These are phyloP conservation scores for Fregata magnificens DNA, from an alignment of 2,113 vertebrate genomes.

Conservation along the genomic window DNA sequence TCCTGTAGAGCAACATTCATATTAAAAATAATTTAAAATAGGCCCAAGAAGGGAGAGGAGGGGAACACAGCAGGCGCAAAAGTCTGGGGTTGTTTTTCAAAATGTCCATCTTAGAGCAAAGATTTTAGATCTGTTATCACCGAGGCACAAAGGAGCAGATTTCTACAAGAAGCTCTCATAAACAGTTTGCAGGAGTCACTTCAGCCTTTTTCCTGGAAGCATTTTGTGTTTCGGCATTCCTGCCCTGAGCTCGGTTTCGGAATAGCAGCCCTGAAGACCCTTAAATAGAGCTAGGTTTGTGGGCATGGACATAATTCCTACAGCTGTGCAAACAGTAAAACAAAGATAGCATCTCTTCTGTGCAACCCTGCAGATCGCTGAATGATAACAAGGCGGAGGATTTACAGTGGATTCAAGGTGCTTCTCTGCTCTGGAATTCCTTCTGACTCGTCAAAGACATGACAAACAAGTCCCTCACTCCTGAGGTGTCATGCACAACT, in stretches of 20 bases:
- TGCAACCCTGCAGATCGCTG: constrained; percentile 19
- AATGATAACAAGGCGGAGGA: constrained; percentile 55
- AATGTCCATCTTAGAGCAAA: not conserved
- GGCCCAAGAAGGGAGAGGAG: not conserved
- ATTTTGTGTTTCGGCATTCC: not conserved
- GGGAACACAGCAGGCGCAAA: not conserved
- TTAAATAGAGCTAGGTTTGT: constrained; percentile 26
- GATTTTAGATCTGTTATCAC: not conserved
- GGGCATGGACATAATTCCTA: constrained; percentile 7
- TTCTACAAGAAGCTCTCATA: not conserved
- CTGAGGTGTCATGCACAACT: not conserved
- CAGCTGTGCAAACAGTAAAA: constrained; percentile 19
- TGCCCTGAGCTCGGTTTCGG: not conserved
- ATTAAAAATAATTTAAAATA: not conserved
- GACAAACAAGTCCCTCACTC: constrained; percentile 61
- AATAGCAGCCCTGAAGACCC: constrained; percentile 10
- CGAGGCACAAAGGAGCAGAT: not conserved
- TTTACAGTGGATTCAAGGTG: constrained; percentile 53
- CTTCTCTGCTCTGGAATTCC: constrained; percentile 44
- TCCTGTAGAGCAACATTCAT: not conserved
- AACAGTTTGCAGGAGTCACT: not conserved
- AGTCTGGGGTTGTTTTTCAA: not conserved
- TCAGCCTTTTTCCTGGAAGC: not conserved
- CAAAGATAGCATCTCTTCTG: constrained; percentile 1
- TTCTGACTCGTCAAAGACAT: constrained; percentile 45